Evolutionary conservation across 30 jellyfish, hydroid and myxozoan species (phyloP), one percentile per base, ranked within the genome.

Genomic region (Pseudorhiza aurosa): DNA sequence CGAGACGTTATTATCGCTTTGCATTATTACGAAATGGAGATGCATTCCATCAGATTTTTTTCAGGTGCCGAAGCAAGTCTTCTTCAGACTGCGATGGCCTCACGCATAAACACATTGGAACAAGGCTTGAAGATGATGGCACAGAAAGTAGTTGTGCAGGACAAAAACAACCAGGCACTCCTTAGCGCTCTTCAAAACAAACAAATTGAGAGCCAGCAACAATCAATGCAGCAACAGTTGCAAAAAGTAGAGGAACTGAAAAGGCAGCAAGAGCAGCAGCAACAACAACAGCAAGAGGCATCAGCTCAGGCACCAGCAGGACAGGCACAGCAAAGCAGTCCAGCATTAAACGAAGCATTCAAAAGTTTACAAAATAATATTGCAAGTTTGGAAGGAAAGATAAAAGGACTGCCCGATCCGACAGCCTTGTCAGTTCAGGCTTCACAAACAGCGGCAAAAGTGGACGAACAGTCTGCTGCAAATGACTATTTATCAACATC

Each of bases 301-400:
- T 67, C 67, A 32, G 58, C 37, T 18, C 82, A 64, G 37, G 75
- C 30, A 14, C 81, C 71, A 50, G 68, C 76, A 0, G 68, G 69
- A 0, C 58, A 57, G 15, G 58, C 71, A 43, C 69, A 77, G 4
- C 84, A 80, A 27, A 53, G 28, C 18, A 80, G 58, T 26, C 69
- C 83, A 0, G 84, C 83, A 1, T 22, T 80, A 31, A 31, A 65
- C 46, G 91, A 65, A 14, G 91, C 91, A 30, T 60, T 80, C 30
- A 80, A 65, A 44, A 80, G 53, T 64, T 46, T 80, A 26, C 91
- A 80, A 33, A 50, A 15, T 50, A 80, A 80, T 31, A 80, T 80
- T 46, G 91, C 91, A n/a, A 80, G 68, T 33, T 80, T 80, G 33
- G 91, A 80, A 30, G 91, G 91, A 40, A 80, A 80, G 39, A 80